Percentiles rank a stretch among this genome's conserved stretches.
Evolutionary conservation across 2,797 vertebrate species (phyloP).

Genomic region (Myotis pilosus): DNA sequence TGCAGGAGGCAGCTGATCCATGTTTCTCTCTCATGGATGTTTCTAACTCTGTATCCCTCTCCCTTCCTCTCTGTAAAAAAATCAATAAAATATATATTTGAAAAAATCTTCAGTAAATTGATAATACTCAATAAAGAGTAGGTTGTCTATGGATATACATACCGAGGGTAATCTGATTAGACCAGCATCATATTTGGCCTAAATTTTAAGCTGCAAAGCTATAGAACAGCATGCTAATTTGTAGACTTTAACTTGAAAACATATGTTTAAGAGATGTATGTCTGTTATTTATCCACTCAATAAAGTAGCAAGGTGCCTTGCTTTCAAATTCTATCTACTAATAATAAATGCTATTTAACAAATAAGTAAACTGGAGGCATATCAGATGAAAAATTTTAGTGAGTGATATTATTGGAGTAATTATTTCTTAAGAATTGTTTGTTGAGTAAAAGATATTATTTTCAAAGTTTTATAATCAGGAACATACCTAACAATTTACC

Average conservation of each 20-base stretch:
- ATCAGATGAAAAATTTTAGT: background rate
- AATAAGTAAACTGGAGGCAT: background rate
- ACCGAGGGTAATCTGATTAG: background rate
- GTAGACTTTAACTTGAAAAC: conserved; percentile 46
- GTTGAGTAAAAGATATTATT: background rate
- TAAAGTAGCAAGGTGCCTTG: background rate
- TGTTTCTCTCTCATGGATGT: too few species aligned
- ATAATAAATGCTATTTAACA: background rate
- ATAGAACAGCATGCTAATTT: conserved; percentile 46
- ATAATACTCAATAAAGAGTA: background rate
- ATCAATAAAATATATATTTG: too few species aligned
- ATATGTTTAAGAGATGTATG: background rate
- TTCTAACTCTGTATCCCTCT: too few species aligned
- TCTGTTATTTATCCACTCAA: background rate
- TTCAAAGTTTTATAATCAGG: background rate
- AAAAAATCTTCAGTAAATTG: background rate
- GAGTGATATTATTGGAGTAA: background rate
- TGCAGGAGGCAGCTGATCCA: too few species aligned
- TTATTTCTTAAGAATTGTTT: background rate
- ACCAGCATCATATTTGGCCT: background rate
- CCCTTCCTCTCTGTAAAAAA: too few species aligned
- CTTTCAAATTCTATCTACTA: background rate
- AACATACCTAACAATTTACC: conserved; percentile 1
- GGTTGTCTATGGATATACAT: background rate
- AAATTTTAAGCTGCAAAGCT: conserved; percentile 59